phyloP scores from a whole-genome alignment of 2,888 invertebrate species.

The Cabera pusaria region DNA sequence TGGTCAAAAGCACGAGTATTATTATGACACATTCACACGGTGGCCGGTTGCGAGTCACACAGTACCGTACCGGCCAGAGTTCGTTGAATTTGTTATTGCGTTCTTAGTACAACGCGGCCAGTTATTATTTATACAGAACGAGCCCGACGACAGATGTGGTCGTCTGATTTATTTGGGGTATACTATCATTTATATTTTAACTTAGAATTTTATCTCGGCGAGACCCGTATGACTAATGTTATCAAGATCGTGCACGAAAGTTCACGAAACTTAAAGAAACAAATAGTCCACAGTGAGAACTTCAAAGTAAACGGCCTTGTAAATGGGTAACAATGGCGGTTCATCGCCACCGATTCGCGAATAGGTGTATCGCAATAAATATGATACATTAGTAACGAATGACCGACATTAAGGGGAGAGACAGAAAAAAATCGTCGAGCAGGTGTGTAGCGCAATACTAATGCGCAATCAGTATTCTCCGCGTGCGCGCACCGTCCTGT shows the following conservation, averaged over 20 bases:
- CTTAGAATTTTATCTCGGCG: slow-evolving; percentile 44
- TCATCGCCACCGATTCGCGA: slow-evolving; percentile 59
- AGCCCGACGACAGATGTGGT: slow-evolving; percentile 65
- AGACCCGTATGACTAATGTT: slow-evolving; percentile 45
- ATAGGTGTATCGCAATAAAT: slow-evolving; percentile 72
- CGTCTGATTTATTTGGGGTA: slow-evolving; percentile 65
- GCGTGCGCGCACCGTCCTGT: slow-evolving; percentile 79
- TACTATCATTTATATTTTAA: slow-evolving; percentile 51
- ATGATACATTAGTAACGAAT: slow-evolving; percentile 77
- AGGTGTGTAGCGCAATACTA: slow-evolving; percentile 81
- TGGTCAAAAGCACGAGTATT: slow-evolving; percentile 66
- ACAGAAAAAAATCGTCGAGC: slow-evolving; percentile 77
- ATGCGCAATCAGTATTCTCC: slow-evolving; percentile 80
- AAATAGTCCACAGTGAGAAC: slow-evolving; percentile 24
- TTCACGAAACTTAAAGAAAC: slow-evolving; percentile 19
- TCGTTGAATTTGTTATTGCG: slow-evolving; percentile 83
- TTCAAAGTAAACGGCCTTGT: slow-evolving; percentile 64
- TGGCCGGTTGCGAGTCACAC: slow-evolving; percentile 73
- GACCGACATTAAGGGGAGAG: slow-evolving; percentile 81
- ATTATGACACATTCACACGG: slow-evolving; percentile 78
- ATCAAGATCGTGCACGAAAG: slow-evolving; percentile 37
- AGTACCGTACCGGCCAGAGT: slow-evolving; percentile 80
- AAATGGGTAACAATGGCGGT: slow-evolving; percentile 57
- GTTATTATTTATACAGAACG: slow-evolving; percentile 72
- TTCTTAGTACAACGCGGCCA: slow-evolving; percentile 75